Evolutionary conservation across 2,113 vertebrate genomes (phyloP).

Genomic region (Athene noctua): DNA sequence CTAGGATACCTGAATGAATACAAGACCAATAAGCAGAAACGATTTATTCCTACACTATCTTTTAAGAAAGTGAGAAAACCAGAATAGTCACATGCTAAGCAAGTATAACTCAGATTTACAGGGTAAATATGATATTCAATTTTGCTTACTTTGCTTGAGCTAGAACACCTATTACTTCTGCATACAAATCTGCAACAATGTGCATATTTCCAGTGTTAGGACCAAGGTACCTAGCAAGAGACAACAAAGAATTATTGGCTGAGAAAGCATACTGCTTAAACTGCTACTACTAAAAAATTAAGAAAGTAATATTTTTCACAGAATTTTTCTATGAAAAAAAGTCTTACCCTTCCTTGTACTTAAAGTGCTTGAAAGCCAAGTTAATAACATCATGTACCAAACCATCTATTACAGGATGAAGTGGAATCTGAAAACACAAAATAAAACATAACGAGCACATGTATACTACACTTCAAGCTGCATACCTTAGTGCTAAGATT

Average conservation of each 20-base stretch:
- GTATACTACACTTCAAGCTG: background rate
- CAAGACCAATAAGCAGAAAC: background rate
- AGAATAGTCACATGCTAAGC: background rate
- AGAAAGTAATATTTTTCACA: background rate
- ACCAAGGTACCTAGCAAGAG: conserved; percentile 86
- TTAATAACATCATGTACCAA: conserved; percentile 98
- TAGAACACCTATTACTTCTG: conserved; percentile 95
- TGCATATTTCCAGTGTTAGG: conserved; percentile 99
- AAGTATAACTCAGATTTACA: background rate
- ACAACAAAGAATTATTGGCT: conserved; percentile 24
- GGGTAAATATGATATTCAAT: background rate
- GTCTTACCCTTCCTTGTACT: conserved; percentile 97
- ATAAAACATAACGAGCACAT: background rate
- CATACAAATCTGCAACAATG: conserved; percentile 97
- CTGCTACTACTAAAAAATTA: background rate
- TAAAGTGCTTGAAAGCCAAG: conserved; percentile 98
- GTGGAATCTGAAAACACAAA: conserved; percentile 85
- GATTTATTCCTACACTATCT: background rate
- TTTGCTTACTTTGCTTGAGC: conserved; percentile 95
- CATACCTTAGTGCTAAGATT: background rate
- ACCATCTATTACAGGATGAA: conserved; percentile 95
- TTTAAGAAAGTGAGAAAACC: background rate
- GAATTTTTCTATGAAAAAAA: background rate
- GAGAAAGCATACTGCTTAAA: background rate
- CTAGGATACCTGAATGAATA: conserved; percentile 12